Percentiles rank a stretch among this genome's conserved stretches.
Conservation (phyloP, 2,113 vertebrate species). For the Callionymus lyra region DNA sequence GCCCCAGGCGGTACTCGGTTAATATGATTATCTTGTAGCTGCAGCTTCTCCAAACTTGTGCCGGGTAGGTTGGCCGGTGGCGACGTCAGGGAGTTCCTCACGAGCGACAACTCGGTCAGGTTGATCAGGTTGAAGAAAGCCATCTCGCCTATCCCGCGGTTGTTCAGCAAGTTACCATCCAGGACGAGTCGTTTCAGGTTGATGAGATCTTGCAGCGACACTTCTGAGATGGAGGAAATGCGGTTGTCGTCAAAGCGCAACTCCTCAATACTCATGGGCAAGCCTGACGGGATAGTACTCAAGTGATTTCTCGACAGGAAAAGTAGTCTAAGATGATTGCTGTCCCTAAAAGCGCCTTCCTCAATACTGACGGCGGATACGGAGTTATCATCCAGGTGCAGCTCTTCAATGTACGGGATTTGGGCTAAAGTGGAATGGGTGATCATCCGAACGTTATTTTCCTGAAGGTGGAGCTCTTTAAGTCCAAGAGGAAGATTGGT, state of each 20-base stretch:
- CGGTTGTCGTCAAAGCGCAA: slow-evolving; percentile 97
- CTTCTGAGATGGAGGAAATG: slow-evolving; percentile 92
- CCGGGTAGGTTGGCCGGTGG: slow-evolving; percentile 90
- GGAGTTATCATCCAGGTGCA: slow-evolving; percentile 97
- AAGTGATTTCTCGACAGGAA: slow-evolving; percentile 97
- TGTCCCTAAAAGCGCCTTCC: slow-evolving; percentile 93
- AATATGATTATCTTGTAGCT: slow-evolving; percentile 98
- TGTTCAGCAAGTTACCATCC: slow-evolving; percentile 94
- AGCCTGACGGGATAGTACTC: slow-evolving; percentile 90
- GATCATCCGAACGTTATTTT: slow-evolving; percentile 97
- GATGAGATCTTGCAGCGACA: slow-evolving; percentile 91
- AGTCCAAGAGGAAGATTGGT: slow-evolving; percentile 91
- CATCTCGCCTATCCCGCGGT: slow-evolving; percentile 88
- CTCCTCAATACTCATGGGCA: slow-evolving; percentile 95
- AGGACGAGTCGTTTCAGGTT: slow-evolving; percentile 94
- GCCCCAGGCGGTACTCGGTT: slow-evolving; percentile 85
- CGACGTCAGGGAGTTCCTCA: slow-evolving; percentile 88
- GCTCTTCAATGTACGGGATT: slow-evolving; percentile 93
- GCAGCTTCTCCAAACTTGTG: slow-evolving; percentile 86
- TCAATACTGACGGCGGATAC: slow-evolving; percentile 97
- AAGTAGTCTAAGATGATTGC: slow-evolving; percentile 87
- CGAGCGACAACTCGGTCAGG: slow-evolving; percentile 89
- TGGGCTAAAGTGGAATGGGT: slow-evolving; percentile 89
- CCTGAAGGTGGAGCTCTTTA: slow-evolving; percentile 96
- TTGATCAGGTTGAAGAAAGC: slow-evolving; percentile 91